A percentile compares a stretch with the other conserved stretches of the same genome.
phyloP scores from a whole-genome alignment of 2,888 invertebrate species.

The Megalurothrips usitatus region DNA sequence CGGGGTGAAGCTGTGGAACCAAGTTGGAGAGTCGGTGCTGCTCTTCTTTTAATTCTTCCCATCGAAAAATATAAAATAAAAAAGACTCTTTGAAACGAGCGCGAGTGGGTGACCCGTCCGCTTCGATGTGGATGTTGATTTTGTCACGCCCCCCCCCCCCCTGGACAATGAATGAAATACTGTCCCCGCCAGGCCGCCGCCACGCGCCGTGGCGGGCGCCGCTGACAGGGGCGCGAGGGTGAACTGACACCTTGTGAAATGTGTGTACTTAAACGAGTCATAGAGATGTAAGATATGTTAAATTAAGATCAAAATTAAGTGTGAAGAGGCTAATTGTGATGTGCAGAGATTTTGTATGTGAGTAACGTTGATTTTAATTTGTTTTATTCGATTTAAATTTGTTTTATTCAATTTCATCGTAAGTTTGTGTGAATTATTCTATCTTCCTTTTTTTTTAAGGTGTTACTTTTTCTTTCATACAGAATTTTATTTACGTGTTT shows the following conservation, averaged over 20 bases:
- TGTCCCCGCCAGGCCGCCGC: too few relatives aligned
- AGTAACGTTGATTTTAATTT: background rate
- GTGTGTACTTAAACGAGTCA: constrained; percentile 23
- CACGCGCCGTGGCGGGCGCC: too few relatives aligned
- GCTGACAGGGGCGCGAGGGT: too few relatives aligned
- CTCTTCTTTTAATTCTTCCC: too few relatives aligned
- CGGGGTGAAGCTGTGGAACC: too few relatives aligned
- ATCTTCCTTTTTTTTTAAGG: background rate
- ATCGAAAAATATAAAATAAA: too few relatives aligned
- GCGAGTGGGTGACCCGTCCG: too few relatives aligned
- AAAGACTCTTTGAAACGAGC: too few relatives aligned
- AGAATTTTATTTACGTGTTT: constrained; percentile 25
- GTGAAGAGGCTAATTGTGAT: constrained; percentile 19
- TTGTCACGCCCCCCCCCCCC: too few relatives aligned
- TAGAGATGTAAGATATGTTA: constrained; percentile 2
- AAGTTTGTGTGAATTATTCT: constrained; percentile 15
- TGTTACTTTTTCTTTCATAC: constrained; percentile 1
- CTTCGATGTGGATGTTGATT: too few relatives aligned
- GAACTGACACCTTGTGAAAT: background rate
- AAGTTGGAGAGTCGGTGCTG: too few relatives aligned
- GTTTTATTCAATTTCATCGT: background rate
- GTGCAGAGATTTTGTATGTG: background rate
- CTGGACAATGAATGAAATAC: too few relatives aligned
- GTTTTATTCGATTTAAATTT: background rate
- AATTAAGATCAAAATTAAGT: background rate